A percentile compares a stretch with the other conserved stretches of the same genome.
Conservation (phyloP, 37 sponge, comb jelly and placozoan species). For the Mnemiopsis leidyi region DNA sequence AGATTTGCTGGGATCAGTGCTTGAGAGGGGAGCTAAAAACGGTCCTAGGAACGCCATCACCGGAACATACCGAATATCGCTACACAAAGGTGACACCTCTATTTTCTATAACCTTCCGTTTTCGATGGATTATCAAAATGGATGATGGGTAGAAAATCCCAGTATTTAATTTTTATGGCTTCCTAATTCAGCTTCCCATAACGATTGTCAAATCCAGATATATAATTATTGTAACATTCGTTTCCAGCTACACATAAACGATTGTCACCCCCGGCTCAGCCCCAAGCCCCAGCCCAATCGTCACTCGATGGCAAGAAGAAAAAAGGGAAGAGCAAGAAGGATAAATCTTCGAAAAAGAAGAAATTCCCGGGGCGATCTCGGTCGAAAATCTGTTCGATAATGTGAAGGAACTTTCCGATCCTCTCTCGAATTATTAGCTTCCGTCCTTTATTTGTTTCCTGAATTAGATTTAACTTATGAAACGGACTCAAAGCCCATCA, state of each 20-base stretch:
- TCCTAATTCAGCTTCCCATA: not conserved
- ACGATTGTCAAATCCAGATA: too few species aligned
- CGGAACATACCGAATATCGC: conserved; percentile 72
- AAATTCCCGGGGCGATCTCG: conserved; percentile 14
- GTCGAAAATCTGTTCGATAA: not conserved
- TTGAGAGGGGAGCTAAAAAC: conserved; percentile 49
- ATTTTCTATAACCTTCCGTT: not conserved
- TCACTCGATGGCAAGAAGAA: not conserved
- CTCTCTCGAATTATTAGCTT: not conserved
- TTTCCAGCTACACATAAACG: conserved; percentile 15
- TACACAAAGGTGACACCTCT: conserved; percentile 66
- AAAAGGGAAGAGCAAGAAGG: not conserved
- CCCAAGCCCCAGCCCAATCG: not conserved
- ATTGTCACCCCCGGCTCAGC: conserved; percentile 4
- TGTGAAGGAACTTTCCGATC: not conserved
- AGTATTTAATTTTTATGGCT: not conserved
- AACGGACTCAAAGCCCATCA: too few species aligned
- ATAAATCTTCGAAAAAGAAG: not conserved
- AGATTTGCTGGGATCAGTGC: not conserved
- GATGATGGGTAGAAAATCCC: not conserved
- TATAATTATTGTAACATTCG: not conserved
- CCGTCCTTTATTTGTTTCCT: not conserved
- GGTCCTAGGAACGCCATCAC: conserved; percentile 67
- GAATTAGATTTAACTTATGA: not conserved
- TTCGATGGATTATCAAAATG: not conserved